Conservation (phyloP, 2,888 invertebrate genomes). For the Tridacna crocea region DNA sequence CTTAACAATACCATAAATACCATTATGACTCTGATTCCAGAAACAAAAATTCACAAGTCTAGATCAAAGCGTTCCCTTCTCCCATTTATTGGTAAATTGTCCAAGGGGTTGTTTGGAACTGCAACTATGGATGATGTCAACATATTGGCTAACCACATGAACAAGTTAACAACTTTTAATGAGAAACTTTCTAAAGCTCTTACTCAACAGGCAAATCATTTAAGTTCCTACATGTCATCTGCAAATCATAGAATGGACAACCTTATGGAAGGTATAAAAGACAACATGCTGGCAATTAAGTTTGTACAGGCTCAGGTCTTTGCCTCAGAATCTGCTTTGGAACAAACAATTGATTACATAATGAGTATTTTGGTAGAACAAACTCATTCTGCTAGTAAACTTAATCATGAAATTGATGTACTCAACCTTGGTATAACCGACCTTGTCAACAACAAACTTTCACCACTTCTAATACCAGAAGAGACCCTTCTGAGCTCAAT, state of each 20-base stretch:
- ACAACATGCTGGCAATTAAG: conserved; percentile 39
- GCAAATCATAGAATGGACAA: conserved; percentile 41
- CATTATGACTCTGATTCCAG: no score
- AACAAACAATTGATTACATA: conserved; percentile 16
- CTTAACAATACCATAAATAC: no score
- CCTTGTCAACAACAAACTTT: no score
- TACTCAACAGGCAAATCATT: conserved; percentile 36
- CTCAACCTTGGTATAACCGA: no score
- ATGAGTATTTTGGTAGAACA: conserved; percentile 33
- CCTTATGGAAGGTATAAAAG: conserved; percentile 29
- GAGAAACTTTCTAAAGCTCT: conserved; percentile 22
- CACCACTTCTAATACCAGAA: no score
- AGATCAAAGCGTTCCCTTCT: conserved; percentile 32
- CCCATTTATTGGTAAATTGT: conserved; percentile 36
- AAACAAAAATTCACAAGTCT: no score
- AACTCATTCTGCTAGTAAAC: conserved; percentile 5
- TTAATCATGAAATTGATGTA: conserved; percentile 30
- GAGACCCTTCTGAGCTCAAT: no score
- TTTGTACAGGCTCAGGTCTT: conserved; percentile 29
- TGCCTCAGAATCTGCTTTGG: no score
- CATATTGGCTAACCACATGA: conserved; percentile 38
- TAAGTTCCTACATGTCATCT: conserved; percentile 46
- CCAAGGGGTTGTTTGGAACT: conserved; percentile 40
- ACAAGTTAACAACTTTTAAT: conserved; percentile 26
- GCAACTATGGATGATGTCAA: conserved; percentile 46